A percentile compares a stretch with the other conserved stretches of the same genome.
Conservation (phyloP, 2,888 invertebrate genomes). For the Arge pagana region DNA sequence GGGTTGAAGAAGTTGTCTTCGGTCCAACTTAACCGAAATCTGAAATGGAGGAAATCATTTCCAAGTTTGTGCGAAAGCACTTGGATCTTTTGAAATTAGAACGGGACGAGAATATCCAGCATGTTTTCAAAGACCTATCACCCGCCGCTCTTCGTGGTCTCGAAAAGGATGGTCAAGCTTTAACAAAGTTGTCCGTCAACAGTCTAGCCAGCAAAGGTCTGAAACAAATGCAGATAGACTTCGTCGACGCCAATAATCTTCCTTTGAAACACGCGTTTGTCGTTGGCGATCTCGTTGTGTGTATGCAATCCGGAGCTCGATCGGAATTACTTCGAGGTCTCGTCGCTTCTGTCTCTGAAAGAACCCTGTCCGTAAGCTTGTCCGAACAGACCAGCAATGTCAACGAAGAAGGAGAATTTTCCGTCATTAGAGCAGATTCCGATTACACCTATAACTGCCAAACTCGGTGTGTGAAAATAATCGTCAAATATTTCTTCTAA, state of each 20-base stretch:
- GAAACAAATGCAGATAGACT: conserved; percentile 36
- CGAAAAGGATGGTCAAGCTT: conserved; percentile 36
- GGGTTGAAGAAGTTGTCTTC: no score
- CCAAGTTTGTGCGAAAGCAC: conserved; percentile 33
- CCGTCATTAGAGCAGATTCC: conserved; percentile 39
- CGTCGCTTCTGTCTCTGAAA: conserved; percentile 32
- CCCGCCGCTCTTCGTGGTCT: conserved; percentile 32
- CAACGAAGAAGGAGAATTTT: conserved; percentile 36
- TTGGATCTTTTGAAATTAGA: conserved; percentile 35
- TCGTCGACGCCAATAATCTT: conserved; percentile 31
- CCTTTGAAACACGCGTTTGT: conserved; percentile 36
- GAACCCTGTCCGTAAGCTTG: conserved; percentile 32
- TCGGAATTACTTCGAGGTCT: conserved; percentile 31
- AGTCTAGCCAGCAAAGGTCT: conserved; percentile 34
- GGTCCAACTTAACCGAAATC: no score
- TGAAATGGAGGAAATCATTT: conserved; percentile 38
- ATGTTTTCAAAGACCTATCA: conserved; percentile 36
- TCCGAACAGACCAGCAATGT: conserved; percentile 33
- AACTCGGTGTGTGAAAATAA: conserved; percentile 29
- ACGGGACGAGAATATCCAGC: conserved; percentile 36
- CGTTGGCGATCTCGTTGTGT: conserved; percentile 37
- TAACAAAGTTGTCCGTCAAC: conserved; percentile 33
- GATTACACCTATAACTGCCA: conserved; percentile 40
- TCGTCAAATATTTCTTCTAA: neutral
- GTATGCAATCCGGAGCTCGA: conserved; percentile 34